Conservation (phyloP, 2,888 invertebrate genomes). For the Sesamia inferens region DNA sequence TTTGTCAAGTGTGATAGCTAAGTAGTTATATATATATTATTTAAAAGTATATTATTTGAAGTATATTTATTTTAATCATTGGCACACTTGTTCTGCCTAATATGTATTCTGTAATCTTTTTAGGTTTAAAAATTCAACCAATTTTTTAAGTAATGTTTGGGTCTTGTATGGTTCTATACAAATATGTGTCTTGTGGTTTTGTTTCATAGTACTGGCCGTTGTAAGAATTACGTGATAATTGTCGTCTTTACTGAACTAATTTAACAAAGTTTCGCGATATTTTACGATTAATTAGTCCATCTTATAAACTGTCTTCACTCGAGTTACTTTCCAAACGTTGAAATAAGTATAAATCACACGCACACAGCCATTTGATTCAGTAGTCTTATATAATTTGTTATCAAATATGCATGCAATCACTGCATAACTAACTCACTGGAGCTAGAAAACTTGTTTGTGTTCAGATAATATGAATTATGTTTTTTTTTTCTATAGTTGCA, state of each 20-base stretch:
- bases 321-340: constrained; percentile 44
- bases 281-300: constrained; percentile 31
- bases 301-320: constrained; percentile 31
- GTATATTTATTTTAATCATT: constrained; percentile 1
- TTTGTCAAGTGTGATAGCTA: neutral
- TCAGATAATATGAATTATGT: constrained; percentile 48
- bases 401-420: constrained; percentile 53
- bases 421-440: constrained; percentile 50
- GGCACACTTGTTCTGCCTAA: neutral
- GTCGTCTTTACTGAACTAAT: constrained; percentile 6
- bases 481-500: constrained; percentile 59
- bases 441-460: constrained; percentile 60
- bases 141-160: too few relatives aligned
- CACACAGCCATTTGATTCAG: constrained; percentile 46
- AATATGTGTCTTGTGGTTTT: neutral
- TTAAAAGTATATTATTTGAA: too few relatives aligned
- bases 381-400: constrained; percentile 61
- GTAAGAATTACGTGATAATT: constrained; percentile 12
- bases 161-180: too few relatives aligned
- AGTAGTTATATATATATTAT: neutral
- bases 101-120: neutral
- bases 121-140: too few relatives aligned
- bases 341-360: constrained; percentile 42
- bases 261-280: constrained; percentile 14
- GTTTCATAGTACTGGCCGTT: neutral